Base-by-base conservation (phyloP, 2,888 invertebrate species). In the Lampropteryx suffumata region DNA sequence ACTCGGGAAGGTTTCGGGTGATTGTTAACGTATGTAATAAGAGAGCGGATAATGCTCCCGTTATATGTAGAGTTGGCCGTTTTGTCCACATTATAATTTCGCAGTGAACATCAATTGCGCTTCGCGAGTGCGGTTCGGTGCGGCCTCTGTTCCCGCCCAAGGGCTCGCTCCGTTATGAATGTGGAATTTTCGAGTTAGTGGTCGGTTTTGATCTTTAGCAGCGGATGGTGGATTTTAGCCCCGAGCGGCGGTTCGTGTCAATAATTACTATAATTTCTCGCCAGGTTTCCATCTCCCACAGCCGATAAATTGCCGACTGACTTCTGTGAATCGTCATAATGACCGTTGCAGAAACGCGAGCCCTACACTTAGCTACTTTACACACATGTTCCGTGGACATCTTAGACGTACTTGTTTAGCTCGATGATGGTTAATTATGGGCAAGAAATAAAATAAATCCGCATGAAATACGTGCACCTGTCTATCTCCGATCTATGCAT, bases 181-280 rank as follows among this genome's bases (percentile, higher is more conserved):
- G 84, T 83, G 79, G 77, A 81, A 86, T 88, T 87, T 84, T 84
- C 83, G 78, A 84, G 77, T 86, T 85, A 84, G 82, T 85, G 73
- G 72, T 75, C 72, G 79, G 76, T 80, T 83, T 78, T 79, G 79
- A 82, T 84, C 78, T 81, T 82, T 76, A 68, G 70, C 69, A 67
- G 69, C 62, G 78, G 69, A 72, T 70, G 78, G 75, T 65, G 70
- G 69, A 71, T 72, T 73, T 73, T 72, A 59, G 76, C 80, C 77
- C 62, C 65, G 60, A 67, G 78, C 82, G 71, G 62, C 58, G 65
- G 73, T 86, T 83, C 87, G 85, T 87, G 89, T 86, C 87, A 88
- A 84, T 88, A 89, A 89, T 88, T 83, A 87, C 86, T 83, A 84
- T 84, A 69, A 88, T 87, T 85, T 80, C 76, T 71, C 65, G 66